These are phyloP conservation scores for Sus scrofa DNA, from an alignment of 2,113 vertebrate genomes.

Conservation along the genomic window T2T-Sscrofa CM000820.6:6172001-6172500, in stretches of 20 bases:
- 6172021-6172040: conserved; percentile 38
- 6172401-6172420: neutral
- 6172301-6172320: conserved; percentile 29
- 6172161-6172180: too few relatives aligned
- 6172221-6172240: too few relatives aligned
- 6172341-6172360: neutral
- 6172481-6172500: neutral
- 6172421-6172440: neutral
- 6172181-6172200: too few relatives aligned
- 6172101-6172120: too few relatives aligned
- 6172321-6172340: neutral
- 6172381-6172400: neutral
- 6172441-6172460: conserved; percentile 9
- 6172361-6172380: neutral
- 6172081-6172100: too few relatives aligned
- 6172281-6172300: conserved; percentile 1
- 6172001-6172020: neutral
- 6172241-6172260: neutral
- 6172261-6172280: neutral
- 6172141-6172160: too few relatives aligned
- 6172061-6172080: neutral
- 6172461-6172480: conserved; percentile 16
- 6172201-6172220: too few relatives aligned
- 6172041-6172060: neutral
- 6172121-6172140: too few relatives aligned